phyloP scores from a whole-genome alignment of 2,888 invertebrate genomes.

The Netelia fuscicornis region DNA sequence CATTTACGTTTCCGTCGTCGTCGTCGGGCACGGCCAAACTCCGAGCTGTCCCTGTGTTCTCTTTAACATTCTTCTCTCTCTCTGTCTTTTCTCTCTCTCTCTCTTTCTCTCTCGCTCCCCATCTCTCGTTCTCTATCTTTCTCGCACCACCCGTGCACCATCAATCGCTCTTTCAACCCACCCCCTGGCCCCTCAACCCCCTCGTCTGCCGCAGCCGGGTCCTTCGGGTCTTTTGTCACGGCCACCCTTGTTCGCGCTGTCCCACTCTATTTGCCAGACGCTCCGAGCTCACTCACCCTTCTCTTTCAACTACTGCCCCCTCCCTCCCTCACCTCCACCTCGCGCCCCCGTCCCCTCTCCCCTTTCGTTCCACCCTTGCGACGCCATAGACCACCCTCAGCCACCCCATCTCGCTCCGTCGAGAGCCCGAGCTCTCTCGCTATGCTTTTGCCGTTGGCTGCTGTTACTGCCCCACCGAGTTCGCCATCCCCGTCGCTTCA shows the following conservation, averaged over 20 bases:
- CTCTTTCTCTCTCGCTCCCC: conserved; percentile 28
- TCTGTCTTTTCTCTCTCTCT: conserved; percentile 15
- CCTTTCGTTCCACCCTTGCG: conserved; percentile 54
- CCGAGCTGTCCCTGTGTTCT: conserved; percentile 49
- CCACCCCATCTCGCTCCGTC: conserved; percentile 23
- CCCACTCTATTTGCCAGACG: conserved; percentile 81
- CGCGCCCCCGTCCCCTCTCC: conserved; percentile 40
- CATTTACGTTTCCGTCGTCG: conserved; percentile 66
- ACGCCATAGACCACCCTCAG: conserved; percentile 34
- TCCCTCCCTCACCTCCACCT: conserved; percentile 14
- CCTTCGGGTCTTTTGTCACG: conserved; percentile 82
- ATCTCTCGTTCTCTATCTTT: conserved; percentile 38
- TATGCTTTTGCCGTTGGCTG: conserved; percentile 80
- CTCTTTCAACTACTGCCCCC: conserved; percentile 71
- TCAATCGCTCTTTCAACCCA: conserved; percentile 69
- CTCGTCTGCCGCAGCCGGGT: conserved; percentile 70
- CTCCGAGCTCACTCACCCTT: conserved; percentile 76
- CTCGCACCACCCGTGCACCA: conserved; percentile 68
- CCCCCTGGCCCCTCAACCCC: conserved; percentile 42
- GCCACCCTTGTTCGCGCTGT: conserved; percentile 82
- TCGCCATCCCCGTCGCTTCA: conserved; percentile 70
- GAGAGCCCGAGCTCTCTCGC: conserved; percentile 16
- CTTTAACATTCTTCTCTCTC: conserved; percentile 57
- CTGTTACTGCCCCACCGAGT: conserved; percentile 82
- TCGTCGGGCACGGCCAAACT: conserved; percentile 52